phyloP scores from a whole-genome alignment of 2,797 vertebrate genomes.

The Sebastiscus albofasciatus region DNA sequence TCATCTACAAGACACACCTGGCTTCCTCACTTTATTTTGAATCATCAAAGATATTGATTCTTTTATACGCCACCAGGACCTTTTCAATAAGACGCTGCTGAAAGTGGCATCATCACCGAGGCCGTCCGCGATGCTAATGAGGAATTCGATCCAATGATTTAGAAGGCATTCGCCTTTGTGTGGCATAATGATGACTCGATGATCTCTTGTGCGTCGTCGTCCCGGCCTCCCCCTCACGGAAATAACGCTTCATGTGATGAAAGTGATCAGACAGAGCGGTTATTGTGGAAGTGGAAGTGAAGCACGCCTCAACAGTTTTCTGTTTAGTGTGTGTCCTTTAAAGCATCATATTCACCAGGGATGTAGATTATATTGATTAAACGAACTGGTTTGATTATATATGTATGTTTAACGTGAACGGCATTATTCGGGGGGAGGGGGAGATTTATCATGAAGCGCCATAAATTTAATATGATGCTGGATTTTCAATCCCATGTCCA shows the following conservation, averaged over 20 bases:
- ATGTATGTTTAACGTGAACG: background rate
- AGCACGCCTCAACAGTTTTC: background rate
- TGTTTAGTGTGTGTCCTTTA: conserved; percentile 12
- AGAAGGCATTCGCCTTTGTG: conserved; percentile 1
- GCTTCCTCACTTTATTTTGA: conserved; percentile 26
- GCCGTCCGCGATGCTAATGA: background rate
- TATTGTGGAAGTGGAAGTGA: background rate
- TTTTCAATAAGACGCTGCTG: background rate
- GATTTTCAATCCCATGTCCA: conserved; percentile 34
- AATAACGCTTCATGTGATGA: conserved; percentile 11
- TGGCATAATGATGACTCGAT: conserved; percentile 25
- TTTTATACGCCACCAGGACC: background rate
- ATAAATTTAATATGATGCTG: conserved; percentile 28
- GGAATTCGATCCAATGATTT: conserved; percentile 15
- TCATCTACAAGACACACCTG: conserved; percentile 4
- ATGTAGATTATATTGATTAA: background rate
- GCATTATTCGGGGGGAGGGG: background rate
- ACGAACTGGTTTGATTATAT: background rate
- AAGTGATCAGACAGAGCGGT: conserved; percentile 19
- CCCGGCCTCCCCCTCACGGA: conserved; percentile 12
- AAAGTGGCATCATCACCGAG: background rate
- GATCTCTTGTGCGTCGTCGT: conserved; percentile 49
- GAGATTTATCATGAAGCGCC: background rate
- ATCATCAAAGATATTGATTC: background rate
- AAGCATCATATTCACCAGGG: background rate